phyloP scores from a whole-genome alignment of 2,797 vertebrate genomes.

The Carapus acus region DNA sequence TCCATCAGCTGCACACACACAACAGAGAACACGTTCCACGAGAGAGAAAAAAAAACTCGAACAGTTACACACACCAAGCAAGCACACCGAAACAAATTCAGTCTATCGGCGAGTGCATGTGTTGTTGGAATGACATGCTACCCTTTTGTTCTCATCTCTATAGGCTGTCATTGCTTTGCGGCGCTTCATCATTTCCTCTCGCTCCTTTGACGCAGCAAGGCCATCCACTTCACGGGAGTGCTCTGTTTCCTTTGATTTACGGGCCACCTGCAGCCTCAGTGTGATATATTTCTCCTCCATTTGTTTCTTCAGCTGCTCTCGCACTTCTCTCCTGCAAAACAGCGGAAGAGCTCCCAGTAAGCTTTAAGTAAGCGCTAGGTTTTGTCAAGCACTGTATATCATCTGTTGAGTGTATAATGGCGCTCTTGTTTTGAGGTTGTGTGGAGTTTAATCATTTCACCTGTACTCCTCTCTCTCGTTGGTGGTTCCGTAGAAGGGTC shows the following conservation, averaged over 20 bases:
- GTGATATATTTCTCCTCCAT: constrained; percentile 62
- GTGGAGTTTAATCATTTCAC: constrained; percentile 31
- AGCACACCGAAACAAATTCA: constrained; percentile 14
- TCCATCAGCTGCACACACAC: constrained; percentile 68
- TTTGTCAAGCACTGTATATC: no score
- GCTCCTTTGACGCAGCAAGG: constrained; percentile 50
- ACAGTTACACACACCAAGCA: constrained; percentile 18
- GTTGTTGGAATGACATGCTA: constrained; percentile 25
- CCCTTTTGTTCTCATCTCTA: constrained; percentile 74
- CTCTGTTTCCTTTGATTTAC: constrained; percentile 53
- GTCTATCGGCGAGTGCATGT: constrained; percentile 4
- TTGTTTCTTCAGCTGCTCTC: constrained; percentile 66
- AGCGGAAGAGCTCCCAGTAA: neutral
- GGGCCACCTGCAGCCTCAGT: constrained; percentile 49
- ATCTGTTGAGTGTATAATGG: neutral
- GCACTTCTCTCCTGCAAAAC: constrained; percentile 57
- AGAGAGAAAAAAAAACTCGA: constrained; percentile 6
- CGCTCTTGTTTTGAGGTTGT: neutral
- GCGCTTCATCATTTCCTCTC: constrained; percentile 49
- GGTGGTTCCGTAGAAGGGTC: constrained; percentile 69
- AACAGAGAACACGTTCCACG: neutral
- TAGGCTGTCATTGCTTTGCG: constrained; percentile 60
- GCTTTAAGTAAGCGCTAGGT: neutral
- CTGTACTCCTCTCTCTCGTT: constrained; percentile 72
- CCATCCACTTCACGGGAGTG: constrained; percentile 50